A percentile compares a stretch with the other conserved stretches of the same genome.
phyloP scores from a whole-genome alignment of 2,797 vertebrate genomes.

The Anabas testudineus region DNA sequence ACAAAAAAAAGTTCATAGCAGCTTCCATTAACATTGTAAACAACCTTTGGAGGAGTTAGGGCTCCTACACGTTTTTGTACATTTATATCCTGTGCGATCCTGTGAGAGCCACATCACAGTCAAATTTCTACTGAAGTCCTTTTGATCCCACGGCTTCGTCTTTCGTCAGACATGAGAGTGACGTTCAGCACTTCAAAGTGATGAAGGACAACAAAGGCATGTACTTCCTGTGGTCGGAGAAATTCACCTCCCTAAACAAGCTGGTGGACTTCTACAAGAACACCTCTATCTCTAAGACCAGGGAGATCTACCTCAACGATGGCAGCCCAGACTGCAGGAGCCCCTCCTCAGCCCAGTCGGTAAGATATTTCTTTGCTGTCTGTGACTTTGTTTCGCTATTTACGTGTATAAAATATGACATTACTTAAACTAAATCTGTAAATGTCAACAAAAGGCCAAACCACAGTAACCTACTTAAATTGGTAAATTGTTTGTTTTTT shows the following conservation, averaged over 20 bases:
- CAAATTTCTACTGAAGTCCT: neutral
- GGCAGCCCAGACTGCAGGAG: conserved; percentile 54
- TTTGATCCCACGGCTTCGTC: neutral
- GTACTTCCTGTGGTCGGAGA: conserved; percentile 96
- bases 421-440: neutral
- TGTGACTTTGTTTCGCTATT: neutral
- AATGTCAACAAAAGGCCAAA: neutral
- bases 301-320: conserved; percentile 90
- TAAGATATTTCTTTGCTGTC: conserved; percentile 6
- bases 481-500: neutral
- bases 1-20: too few relatives aligned
- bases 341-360: conserved; percentile 44
- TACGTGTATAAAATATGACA: too few relatives aligned
- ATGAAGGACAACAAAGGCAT: conserved; percentile 91
- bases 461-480: neutral
- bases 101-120: too few relatives aligned
- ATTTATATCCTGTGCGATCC: too few relatives aligned
- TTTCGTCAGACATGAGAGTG: conserved; percentile 89
- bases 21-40: too few relatives aligned
- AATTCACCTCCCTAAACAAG: conserved; percentile 94
- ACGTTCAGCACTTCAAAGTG: conserved; percentile 98
- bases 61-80: too few relatives aligned
- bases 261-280: conserved; percentile 94
- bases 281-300: conserved; percentile 92
- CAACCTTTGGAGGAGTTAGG: too few relatives aligned